These are phyloP conservation scores for Hydropsyche tenuis DNA, from an alignment of 1,140 invertebrate species.

Conservation along the genomic window DNA sequence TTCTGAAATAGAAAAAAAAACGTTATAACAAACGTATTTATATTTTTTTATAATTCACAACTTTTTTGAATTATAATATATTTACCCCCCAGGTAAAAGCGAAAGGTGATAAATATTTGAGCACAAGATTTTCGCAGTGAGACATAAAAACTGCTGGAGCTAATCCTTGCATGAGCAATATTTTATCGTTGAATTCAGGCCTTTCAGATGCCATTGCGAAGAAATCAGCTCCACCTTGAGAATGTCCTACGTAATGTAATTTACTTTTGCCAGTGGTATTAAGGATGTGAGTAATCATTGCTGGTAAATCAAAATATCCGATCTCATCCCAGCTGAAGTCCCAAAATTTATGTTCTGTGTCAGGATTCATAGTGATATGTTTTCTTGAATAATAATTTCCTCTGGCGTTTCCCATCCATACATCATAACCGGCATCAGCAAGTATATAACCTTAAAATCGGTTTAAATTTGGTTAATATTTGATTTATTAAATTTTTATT, in stretches of 20 bases:
- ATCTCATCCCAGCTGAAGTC: constrained; percentile 75
- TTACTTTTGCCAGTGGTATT: constrained; percentile 59
- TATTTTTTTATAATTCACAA: neutral
- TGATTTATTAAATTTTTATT: constrained; percentile 11
- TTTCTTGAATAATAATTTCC: constrained; percentile 69
- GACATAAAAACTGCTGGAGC: constrained; percentile 67
- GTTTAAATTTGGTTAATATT: constrained; percentile 11
- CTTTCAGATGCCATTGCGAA: constrained; percentile 63
- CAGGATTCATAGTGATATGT: constrained; percentile 57
- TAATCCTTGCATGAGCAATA: constrained; percentile 62
- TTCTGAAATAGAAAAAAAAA: neutral
- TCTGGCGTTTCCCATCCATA: constrained; percentile 73
- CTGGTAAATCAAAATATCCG: constrained; percentile 73
- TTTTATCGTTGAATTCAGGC: constrained; percentile 68
- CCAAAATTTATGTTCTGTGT: constrained; percentile 59
- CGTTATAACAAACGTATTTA: neutral
- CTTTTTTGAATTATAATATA: constrained; percentile 23
- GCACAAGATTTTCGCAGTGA: constrained; percentile 58
- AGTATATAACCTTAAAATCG: constrained; percentile 56
- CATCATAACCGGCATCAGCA: constrained; percentile 69
- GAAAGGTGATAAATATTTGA: constrained; percentile 45
- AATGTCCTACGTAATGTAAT: constrained; percentile 68
- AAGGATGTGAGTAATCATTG: constrained; percentile 69
- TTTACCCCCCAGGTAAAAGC: neutral
- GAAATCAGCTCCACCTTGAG: constrained; percentile 64